Conservation (phyloP, 2,888 invertebrate genomes). For the Eugnorisma glareosa region DNA sequence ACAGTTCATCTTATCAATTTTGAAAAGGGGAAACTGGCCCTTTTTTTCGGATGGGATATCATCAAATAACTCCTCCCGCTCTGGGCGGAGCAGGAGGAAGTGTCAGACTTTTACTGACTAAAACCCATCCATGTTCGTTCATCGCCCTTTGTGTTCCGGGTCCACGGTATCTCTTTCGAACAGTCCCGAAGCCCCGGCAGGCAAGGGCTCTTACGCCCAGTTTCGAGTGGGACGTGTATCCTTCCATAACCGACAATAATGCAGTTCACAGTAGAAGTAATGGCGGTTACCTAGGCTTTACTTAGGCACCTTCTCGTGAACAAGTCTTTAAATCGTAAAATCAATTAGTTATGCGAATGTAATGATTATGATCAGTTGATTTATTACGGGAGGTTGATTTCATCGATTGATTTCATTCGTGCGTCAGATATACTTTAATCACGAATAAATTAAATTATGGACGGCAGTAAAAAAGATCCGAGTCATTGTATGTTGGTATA, state of each 20-base stretch:
- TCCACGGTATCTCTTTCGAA: no score
- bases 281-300: background rate
- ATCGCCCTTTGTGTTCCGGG: no score
- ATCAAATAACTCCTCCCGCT: no score
- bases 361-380: constrained; percentile 53
- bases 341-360: constrained; percentile 50
- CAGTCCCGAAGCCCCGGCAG: no score
- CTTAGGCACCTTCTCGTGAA: background rate
- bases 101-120: no score
- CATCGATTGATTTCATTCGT: constrained; percentile 59
- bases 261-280: background rate
- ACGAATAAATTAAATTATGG: constrained; percentile 57
- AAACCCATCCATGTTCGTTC: no score
- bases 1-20: background rate
- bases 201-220: background rate
- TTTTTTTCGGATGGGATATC: no score
- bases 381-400: constrained; percentile 58
- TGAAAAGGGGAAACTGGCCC: background rate
- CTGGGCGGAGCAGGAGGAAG: no score
- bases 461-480: constrained; percentile 40
- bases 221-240: background rate
- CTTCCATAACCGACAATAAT: background rate
- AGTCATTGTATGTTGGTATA: constrained; percentile 33
- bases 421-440: constrained; percentile 39
- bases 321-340: constrained; percentile 21